phyloP scores from a whole-genome alignment of 1,140 invertebrate genomes.

The Acromyrmex heyeri region DNA sequence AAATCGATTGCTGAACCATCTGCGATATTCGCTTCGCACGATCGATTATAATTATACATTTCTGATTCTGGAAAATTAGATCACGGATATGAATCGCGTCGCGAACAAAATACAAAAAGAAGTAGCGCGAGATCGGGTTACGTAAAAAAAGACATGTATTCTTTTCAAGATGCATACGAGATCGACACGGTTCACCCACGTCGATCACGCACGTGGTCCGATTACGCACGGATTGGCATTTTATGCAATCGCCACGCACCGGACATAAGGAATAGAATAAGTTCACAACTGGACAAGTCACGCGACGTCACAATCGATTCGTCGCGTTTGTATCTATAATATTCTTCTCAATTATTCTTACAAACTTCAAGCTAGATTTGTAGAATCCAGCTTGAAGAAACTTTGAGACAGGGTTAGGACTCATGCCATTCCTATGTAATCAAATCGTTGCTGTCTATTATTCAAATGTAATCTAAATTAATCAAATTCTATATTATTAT shows the following conservation, averaged over 20 bases:
- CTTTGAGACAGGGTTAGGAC: neutral
- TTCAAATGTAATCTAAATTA: too few relatives aligned
- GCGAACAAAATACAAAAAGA: neutral
- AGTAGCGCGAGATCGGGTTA: constrained; percentile 15
- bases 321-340: neutral
- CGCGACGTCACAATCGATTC: constrained; percentile 9
- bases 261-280: constrained; percentile 22
- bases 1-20: neutral
- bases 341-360: neutral
- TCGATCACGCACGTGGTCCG: neutral
- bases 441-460: too few relatives aligned
- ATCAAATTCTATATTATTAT: too few relatives aligned
- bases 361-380: neutral
- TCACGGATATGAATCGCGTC: neutral
- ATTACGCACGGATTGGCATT: constrained; percentile 7
- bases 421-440: too few relatives aligned
- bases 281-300: neutral
- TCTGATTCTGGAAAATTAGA: constrained; percentile 9
- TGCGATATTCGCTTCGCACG: neutral
- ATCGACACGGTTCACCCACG: constrained; percentile 18
- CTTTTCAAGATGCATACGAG: constrained; percentile 6
- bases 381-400: neutral
- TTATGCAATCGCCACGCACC: neutral
- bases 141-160: constrained; percentile 25
- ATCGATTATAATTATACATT: neutral